Conservation (phyloP, 2,797 vertebrate genomes). For the Urocyon cinereoargenteus region DNA sequence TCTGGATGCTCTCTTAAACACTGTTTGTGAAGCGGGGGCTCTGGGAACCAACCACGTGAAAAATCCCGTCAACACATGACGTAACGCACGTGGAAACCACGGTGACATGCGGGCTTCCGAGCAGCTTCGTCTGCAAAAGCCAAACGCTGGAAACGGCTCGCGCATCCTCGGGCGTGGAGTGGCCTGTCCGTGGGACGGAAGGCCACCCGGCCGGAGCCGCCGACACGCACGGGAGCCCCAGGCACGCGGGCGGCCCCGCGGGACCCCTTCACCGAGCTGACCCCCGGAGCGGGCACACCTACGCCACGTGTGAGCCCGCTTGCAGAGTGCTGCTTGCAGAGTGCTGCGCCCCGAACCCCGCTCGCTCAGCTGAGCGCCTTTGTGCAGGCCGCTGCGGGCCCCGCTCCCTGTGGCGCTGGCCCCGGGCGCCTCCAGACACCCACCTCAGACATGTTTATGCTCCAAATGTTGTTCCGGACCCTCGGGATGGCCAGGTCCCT, state of each 20-base stretch:
- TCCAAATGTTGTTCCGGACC: slow-evolving; percentile 76
- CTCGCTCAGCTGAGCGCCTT: fast-evolving
- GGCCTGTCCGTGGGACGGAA: too few relatives aligned
- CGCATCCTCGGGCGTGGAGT: background rate
- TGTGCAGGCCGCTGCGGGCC: fast-evolving
- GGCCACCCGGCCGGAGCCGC: too few relatives aligned
- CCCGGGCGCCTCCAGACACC: background rate
- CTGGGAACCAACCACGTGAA: background rate
- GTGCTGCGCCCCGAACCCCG: too few relatives aligned
- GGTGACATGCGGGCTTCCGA: background rate
- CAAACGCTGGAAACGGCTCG: background rate
- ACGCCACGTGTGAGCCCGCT: too few relatives aligned
- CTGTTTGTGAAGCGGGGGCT: background rate
- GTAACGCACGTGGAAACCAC: background rate
- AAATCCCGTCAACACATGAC: background rate
- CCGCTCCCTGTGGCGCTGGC: background rate
- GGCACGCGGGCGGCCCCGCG: too few relatives aligned
- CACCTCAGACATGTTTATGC: slow-evolving; percentile 72
- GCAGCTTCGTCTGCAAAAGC: background rate
- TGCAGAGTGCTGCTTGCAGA: too few relatives aligned
- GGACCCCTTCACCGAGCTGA: too few relatives aligned
- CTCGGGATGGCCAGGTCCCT: slow-evolving; percentile 76
- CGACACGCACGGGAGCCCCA: too few relatives aligned
- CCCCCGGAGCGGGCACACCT: too few relatives aligned
- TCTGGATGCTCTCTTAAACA: background rate